Evolutionary conservation across 1,140 invertebrate genomes (phyloP).

Genomic region (Drosophila parvula): DNA sequence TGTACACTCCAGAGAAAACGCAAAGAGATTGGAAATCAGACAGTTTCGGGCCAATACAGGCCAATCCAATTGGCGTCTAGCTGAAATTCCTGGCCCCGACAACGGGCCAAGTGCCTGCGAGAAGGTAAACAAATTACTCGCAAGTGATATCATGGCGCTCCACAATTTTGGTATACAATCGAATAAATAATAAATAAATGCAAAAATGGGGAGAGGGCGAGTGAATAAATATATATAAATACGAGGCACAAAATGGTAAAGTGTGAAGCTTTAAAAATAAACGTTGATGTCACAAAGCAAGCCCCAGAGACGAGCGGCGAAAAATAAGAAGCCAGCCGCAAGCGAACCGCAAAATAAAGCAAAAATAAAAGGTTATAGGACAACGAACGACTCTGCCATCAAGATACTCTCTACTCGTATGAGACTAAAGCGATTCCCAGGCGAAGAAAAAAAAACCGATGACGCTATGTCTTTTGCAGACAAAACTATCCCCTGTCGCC

Average conservation of each 20-base stretch:
- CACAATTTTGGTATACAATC: constrained; percentile 69
- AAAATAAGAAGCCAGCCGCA: constrained; percentile 21
- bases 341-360: constrained; percentile 35
- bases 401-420: constrained; percentile 28
- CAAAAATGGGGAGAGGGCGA: constrained; percentile 56
- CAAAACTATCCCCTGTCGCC: constrained; percentile 32
- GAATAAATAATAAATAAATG: constrained; percentile 67
- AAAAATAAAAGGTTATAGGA: constrained; percentile 78
- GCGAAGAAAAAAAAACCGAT: constrained; percentile 20
- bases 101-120: constrained; percentile 21
- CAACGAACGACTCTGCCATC: constrained; percentile 71
- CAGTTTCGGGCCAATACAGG: constrained; percentile 24
- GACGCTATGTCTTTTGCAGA: constrained; percentile 46
- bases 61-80: constrained; percentile 12
- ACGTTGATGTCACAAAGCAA: constrained; percentile 74
- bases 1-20: constrained; percentile 39
- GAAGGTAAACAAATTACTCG: constrained; percentile 67
- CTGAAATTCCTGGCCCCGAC: constrained; percentile 14
- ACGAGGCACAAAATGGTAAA: constrained; percentile 41
- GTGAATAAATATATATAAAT: constrained; percentile 48
- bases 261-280: constrained; percentile 76
- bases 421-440: constrained; percentile 33
- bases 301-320: constrained; percentile 7
- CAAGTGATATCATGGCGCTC: constrained; percentile 74
- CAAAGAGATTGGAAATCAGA: constrained; percentile 45